Base-by-base conservation (phyloP, 2,797 vertebrate species). In the Enteromius viviparus region DNA sequence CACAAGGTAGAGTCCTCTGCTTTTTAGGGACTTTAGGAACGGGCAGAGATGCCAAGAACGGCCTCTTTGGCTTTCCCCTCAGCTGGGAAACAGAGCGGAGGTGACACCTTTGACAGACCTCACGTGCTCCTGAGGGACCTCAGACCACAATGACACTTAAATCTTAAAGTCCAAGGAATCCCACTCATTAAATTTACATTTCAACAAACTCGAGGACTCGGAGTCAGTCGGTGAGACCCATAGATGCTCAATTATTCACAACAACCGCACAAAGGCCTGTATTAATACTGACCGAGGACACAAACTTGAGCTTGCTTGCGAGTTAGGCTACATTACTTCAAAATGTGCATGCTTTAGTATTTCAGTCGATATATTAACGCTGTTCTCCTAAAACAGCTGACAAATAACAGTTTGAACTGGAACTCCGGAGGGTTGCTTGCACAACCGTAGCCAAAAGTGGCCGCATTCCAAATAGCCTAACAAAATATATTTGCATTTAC, bases 1-100 rank as follows among this genome's bases (percentile, higher is more conserved):
- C 90, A 94, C 93, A 93, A 93, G 93, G 92, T 94, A 90, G 92
- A 92, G 91, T 92, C 92, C 92, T 91, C 90, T 92, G 65, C 45
- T 21, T 92, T 93, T 94, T 91, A 90, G 91, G 93, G 93, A 92
- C 92, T 92, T 92, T 90, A 90, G 92, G 93, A 90, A 90, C 88
- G 89, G 86, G 84, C 83, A 89, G 86, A 53, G 49, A 85, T 93
- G 94, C 92, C 94, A 93, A 89, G 89, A 91, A 92, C 87, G 74
- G 89, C 90, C 91, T 92, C 93, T 89, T 92, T 93, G 91, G 53
- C 58, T 21, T 14, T 12, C 85, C 89, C 81, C 23, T 40, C 81
- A 89, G 87, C 62, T 78, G 79, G 78, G 75, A 80, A 70, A 72
- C 74, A 5, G 84, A 83, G 75, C 84, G 85, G 89, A 89, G 88